A percentile compares a stretch with the other conserved stretches of the same genome.
Evolutionary conservation across 1,140 invertebrate genomes (phyloP).

Genomic region (Drosophila bocqueti): DNA sequence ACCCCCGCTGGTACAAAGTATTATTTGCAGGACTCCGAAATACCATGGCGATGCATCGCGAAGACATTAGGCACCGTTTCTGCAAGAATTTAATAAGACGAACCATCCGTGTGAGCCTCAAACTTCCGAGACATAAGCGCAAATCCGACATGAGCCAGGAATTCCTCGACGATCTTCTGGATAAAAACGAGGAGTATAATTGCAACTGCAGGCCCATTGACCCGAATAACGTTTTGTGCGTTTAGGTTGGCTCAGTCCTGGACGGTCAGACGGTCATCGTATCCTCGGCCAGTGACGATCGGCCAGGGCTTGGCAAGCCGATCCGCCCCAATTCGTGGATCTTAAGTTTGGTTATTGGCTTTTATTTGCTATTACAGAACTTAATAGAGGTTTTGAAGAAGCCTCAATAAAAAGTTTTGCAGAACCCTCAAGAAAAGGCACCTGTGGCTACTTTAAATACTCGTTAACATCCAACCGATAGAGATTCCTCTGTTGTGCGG

Average conservation of each 20-base stretch:
- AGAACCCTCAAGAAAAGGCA: neutral
- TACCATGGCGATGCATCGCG: neutral
- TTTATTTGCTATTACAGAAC: neutral
- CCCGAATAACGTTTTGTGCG: neutral
- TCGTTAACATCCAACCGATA: neutral
- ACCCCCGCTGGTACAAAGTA: neutral
- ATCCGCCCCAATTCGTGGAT: neutral
- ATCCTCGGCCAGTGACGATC: neutral
- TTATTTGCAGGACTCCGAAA: slow-evolving; percentile 4
- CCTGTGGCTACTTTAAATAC: neutral
- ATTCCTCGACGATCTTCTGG: neutral
- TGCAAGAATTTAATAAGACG: slow-evolving; percentile 2
- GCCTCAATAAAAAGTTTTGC: neutral
- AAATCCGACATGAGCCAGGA: neutral
- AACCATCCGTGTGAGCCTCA: neutral
- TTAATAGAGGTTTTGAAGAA: neutral
- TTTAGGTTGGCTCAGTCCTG: slow-evolving; percentile 11
- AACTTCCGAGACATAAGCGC: neutral
- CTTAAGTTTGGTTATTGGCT: neutral
- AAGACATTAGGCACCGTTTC: neutral
- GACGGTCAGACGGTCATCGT: neutral
- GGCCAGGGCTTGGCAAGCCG: neutral
- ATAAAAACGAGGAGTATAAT: neutral
- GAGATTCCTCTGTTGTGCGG: neutral
- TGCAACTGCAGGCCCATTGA: slow-evolving; percentile 3